Base-by-base conservation (phyloP, 1,140 invertebrate genomes). In the Rhynchophorus ferrugineus region DNA sequence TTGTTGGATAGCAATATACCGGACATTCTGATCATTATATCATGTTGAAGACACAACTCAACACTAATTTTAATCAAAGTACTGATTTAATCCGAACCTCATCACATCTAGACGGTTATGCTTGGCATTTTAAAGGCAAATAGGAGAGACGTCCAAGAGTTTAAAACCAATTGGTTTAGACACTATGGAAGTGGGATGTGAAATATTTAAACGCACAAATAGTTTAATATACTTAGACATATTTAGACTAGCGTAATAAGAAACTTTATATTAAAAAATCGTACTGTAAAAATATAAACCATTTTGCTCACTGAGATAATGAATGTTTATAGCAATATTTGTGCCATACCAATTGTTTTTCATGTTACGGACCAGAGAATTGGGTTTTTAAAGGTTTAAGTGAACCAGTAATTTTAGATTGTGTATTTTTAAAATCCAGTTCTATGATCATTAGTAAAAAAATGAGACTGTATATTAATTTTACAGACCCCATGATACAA, bases 301-400 rank as follows among this genome's bases (percentile, higher is more conserved):
- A 41, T 41, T 44, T 55, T 58, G 56, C 56, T 58, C 56, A 58
- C 48, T 21, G 45, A 38, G 46, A 39, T 39, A 22, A 41, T 49
- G 42, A 49, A 21, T 44, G 38, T 58, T 22, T 54, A 36, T 55
- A 58, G 46, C 51, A 58, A 58, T 58, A 55, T 49, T 29, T 50
- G 51, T 58, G 51, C 54, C 54, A 56, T n/a, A n/a, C n/a, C n/a
- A 43, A 37, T 37, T 37, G n/a, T 3, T 37, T 37, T 3, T 9
- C 8, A 13, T 7, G 13, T 37, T 1, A 16, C 17, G 17, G 18
- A 18, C 18, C 13, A 3, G 18, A 9, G 14, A 19, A 11, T 19
- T 43, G 16, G 13, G 20, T 16, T 19, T 1, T 19, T 16, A 13
- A n/a, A 13, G 41, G 17, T 43, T 43, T 19, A 13, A 18, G 20